Evolutionary conservation across 2,113 vertebrate species (phyloP).

Genomic region (Ailuropoda melanoleuca): DNA sequence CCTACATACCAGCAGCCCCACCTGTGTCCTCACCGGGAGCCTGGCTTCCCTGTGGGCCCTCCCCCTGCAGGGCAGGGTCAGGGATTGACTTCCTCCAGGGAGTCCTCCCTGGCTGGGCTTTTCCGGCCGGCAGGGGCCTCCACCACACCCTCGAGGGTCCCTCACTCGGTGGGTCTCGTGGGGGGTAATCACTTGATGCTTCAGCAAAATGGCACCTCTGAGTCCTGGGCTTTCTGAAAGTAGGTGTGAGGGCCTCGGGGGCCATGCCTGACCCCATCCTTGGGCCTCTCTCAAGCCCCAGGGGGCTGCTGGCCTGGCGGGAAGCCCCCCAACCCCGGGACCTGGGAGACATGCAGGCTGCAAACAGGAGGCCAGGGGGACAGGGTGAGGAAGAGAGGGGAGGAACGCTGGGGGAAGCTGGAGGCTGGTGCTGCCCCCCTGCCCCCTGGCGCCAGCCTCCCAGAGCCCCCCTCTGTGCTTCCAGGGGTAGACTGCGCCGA

Average conservation of each 20-base stretch:
- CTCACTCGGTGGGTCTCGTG: rapidly evolving
- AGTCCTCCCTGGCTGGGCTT: background rate
- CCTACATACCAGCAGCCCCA: background rate
- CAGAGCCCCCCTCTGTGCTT: background rate
- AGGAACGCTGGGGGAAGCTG: background rate
- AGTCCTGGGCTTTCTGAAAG: background rate
- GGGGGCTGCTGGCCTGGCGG: background rate
- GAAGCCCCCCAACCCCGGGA: background rate
- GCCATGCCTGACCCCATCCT: background rate
- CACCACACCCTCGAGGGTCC: rapidly evolving
- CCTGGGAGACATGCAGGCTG: background rate
- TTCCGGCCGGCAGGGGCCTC: background rate
- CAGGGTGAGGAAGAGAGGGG: background rate
- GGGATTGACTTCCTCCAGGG: background rate
- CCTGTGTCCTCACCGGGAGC: background rate
- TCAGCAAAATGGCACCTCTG: background rate
- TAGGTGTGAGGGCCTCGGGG: background rate
- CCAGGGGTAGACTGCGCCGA: rapidly evolving
- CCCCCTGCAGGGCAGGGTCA: background rate
- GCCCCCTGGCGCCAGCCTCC: rapidly evolving
- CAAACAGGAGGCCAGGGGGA: background rate
- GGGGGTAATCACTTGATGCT: no score
- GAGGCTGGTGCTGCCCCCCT: rapidly evolving
- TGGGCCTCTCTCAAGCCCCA: no score
- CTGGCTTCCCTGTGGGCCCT: rapidly evolving